Evolutionary conservation across 2,888 invertebrate genomes (phyloP), one percentile per base, ranked within the genome.

Genomic region (Mystacides longicornis): DNA sequence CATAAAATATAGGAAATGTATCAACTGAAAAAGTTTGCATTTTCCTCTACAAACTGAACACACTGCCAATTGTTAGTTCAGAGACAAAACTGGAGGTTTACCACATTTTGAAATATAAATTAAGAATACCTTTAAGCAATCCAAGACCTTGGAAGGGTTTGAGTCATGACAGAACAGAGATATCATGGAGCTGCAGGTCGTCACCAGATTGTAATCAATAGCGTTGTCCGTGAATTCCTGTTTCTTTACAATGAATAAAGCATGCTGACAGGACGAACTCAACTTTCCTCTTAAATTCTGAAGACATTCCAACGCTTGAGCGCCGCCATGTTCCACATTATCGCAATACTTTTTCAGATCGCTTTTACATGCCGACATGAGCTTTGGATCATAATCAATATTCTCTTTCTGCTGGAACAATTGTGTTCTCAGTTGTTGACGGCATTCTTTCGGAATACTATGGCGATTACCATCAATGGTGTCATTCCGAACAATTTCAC

Each of bases 391-490:
- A 59, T 91, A 81, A 60, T 87, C 83, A 61, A 93, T 87, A 67
- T 83, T 92, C 73, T 97, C 96, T 62, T 92, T 83, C 70, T 94
- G 89, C 67, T 95, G 93, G 65, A 95, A 87, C 22, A 97, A 77
- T 68, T 98, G 95, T 50, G 91, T 87, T 67, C 87, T 83, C 18
- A 98, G 75, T 69, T 98, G 95, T 66, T 92, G 91, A 27, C 93
- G 81, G 68, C 97, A 99, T 20, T 89, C 89, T 69, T 88, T 90
- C 2, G 87, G 83, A 65, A 98, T 85, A 61, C 86, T 83, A 62
- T 89, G 91, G 58, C 87, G 85, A 49, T 81, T 78, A 53, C 83
- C 83, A 33, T 80, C 78, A 56, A 95, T 81, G 1, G 92, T 91
- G 68, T 95, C 93, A 67, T 95, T 91, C 61, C 93, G 83, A 51